Percentiles rank a stretch among this genome's conserved stretches.
Evolutionary conservation across 1,140 invertebrate genomes (phyloP).

Genomic region (Caenorhabditis inopinata): DNA sequence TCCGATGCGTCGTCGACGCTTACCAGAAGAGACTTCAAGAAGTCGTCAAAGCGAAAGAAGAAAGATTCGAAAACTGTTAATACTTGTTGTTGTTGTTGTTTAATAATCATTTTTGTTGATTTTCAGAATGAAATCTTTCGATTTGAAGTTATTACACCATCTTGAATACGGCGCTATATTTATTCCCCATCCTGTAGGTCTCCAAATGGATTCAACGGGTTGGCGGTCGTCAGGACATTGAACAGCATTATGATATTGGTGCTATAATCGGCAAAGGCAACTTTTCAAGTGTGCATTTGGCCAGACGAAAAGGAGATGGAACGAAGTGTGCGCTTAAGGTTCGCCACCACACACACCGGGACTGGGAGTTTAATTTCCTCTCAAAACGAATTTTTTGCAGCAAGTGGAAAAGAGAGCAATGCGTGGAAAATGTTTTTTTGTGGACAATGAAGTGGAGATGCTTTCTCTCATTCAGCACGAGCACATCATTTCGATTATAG

Average conservation of each 20-base stretch:
- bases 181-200: too few species aligned
- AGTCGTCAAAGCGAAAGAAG: too few species aligned
- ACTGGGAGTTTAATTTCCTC: not conserved
- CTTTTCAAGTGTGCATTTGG: constrained; percentile 39
- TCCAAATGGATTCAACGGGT: constrained; percentile 43
- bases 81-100: too few species aligned
- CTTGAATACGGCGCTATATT: too few species aligned
- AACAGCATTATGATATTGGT: constrained; percentile 43
- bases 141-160: too few species aligned
- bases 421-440: constrained; percentile 47
- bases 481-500: constrained; percentile 38
- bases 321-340: constrained; percentile 47
- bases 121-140: too few species aligned
- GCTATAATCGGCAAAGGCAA: constrained; percentile 42
- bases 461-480: constrained; percentile 20
- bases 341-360: not conserved
- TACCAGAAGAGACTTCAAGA: too few species aligned
- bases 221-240: constrained; percentile 20
- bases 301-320: constrained; percentile 29
- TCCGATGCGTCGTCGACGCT: too few species aligned
- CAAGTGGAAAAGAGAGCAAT: constrained; percentile 41
- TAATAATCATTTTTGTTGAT: too few species aligned
- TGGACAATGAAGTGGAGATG: constrained; percentile 48
- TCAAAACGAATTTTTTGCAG: constrained; percentile 21
- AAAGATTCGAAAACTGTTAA: too few species aligned